phyloP scores from a whole-genome alignment of 1,140 invertebrate genomes.

The Rhopalosiphum maidis region DNA sequence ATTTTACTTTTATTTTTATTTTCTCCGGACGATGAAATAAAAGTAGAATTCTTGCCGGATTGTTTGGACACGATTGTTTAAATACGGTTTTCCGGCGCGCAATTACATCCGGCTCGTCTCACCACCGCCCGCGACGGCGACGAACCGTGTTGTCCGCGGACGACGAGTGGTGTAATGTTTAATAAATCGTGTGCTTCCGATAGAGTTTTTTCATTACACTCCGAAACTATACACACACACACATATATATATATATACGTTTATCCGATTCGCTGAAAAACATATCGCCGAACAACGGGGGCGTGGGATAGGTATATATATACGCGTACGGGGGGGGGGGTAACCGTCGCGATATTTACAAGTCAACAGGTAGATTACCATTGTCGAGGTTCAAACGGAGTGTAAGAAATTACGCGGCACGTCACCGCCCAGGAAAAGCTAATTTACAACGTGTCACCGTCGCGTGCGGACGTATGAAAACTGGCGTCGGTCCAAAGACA shows the following conservation, averaged over 20 bases:
- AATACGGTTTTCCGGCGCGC: neutral
- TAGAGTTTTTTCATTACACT: neutral
- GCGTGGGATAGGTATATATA: too few species aligned
- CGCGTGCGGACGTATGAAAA: neutral
- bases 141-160: neutral
- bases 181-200: neutral
- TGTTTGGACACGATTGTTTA: neutral
- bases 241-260: neutral
- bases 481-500: neutral
- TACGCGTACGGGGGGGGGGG: too few species aligned
- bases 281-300: neutral
- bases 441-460: neutral
- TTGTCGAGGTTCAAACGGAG: neutral
- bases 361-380: neutral
- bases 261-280: neutral
- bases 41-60: neutral
- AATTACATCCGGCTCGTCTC: neutral
- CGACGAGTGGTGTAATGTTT: neutral
- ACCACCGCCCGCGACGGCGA: neutral
- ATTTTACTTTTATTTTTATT: neutral
- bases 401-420: constrained; percentile 15
- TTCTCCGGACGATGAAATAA: neutral
- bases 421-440: neutral
- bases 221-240: neutral
- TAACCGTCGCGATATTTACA: neutral